Evolutionary conservation across 2,797 vertebrate genomes (phyloP), one percentile per base, ranked within the genome.

Genomic region (Emys orbicularis): DNA sequence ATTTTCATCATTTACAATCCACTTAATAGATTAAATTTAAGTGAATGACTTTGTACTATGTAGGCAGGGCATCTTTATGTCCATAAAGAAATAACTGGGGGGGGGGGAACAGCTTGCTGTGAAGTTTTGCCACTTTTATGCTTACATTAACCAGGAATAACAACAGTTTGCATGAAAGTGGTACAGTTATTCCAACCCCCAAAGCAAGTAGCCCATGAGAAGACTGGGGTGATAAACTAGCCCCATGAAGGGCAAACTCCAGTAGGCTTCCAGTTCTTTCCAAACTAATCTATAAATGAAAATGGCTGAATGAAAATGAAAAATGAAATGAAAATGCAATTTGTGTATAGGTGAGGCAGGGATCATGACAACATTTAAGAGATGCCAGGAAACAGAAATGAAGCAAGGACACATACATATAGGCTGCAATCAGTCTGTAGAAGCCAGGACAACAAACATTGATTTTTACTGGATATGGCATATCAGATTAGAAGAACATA

Each of bases 401-500:
- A 88, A 12, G 4, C 4, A 74, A 74, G 5, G 74, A 88, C 91
- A 86, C 72, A 79, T 8, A 81, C 10, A 25, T 83, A 1, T 2
- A 77, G 54, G 34, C 92, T 81, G 65, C 86, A 23, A 47, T 6
- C 80, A 11, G 93, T 68, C 77, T 47, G 53, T 59, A 49, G 83
- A 92, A 80, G 88, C 81, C 29, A 11, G 91, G 83, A 59, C 57
- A 65, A 89, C 29, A 82, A 76, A 83, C 81, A 90, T 61, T 1
- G 90, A 81, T 96, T 97, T 96, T 91, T 49, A 54, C 94, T 81
- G 56, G 72, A 84, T 5, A 92, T 88, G 37, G 81, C 85, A 61
- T 90, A 96, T 94, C 91, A 85, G 53, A 61, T 90, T 84, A 88
- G 93, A 96, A 86, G 84, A 93, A 81, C 31, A 59, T 7, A 61